Conservation (phyloP, 2,888 invertebrate genomes). For the Drosophila testacea region DNA sequence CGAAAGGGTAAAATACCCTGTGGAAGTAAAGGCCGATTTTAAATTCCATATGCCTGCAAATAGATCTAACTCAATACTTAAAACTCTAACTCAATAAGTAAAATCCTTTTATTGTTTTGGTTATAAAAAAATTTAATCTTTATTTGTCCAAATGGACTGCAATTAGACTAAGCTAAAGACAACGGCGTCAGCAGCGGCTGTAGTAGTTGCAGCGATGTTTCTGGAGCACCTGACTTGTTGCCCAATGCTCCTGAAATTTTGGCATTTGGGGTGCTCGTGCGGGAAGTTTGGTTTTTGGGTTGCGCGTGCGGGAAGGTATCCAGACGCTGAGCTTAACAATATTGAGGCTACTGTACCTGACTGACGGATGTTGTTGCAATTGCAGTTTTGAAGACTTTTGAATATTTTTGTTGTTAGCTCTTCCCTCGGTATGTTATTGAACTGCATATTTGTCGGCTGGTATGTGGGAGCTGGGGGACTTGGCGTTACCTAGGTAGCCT, state of each 20-base stretch:
- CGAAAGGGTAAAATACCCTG: too few relatives aligned
- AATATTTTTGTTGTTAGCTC: neutral
- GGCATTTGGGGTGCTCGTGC: too few relatives aligned
- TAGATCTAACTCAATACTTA: too few relatives aligned
- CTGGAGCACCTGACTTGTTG: neutral
- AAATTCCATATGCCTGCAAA: too few relatives aligned
- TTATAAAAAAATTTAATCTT: neutral
- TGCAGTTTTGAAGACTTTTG: neutral
- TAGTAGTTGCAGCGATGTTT: neutral
- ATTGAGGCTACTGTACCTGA: neutral
- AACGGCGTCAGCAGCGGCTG: neutral
- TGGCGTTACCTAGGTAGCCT: neutral
- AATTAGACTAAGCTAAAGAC: conserved; percentile 1
- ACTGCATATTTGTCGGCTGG: neutral
- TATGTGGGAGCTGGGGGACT: neutral
- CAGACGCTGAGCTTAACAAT: neutral
- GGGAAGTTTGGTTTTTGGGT: too few relatives aligned
- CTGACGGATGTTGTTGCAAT: neutral
- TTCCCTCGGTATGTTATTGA: neutral
- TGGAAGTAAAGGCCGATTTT: too few relatives aligned
- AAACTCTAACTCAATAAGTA: too few relatives aligned
- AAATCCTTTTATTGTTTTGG: too few relatives aligned
- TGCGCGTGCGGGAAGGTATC: neutral
- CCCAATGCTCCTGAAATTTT: too few relatives aligned
- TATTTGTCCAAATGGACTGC: neutral